These are phyloP conservation scores for Drosophila melanosoma DNA, from an alignment of 2,888 invertebrate genomes.

Conservation along the genomic window DNA sequence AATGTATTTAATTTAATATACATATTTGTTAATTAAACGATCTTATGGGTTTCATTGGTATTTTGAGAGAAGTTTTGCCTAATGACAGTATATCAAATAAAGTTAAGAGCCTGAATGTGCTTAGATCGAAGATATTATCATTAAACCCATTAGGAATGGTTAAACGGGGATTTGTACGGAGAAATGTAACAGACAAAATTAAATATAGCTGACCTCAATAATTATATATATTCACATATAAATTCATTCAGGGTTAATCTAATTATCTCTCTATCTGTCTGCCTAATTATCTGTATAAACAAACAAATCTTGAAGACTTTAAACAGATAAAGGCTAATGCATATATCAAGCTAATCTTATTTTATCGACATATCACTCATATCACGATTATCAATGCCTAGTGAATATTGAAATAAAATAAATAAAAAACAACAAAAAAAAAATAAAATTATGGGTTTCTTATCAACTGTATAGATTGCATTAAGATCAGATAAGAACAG, in stretches of 20 bases:
- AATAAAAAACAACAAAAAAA: too few relatives aligned
- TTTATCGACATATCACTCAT: neutral
- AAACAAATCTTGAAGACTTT: neutral
- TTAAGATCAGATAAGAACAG: neutral
- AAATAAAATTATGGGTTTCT: neutral
- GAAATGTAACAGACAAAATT: neutral
- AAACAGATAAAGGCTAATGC: neutral
- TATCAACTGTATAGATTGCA: neutral
- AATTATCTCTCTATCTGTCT: neutral
- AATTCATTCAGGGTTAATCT: too few relatives aligned
- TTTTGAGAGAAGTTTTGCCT: neutral
- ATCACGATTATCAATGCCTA: neutral
- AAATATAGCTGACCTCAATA: neutral
- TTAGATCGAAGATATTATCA: neutral
- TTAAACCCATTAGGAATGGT: too few relatives aligned
- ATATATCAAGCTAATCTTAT: neutral
- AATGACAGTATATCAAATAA: neutral
- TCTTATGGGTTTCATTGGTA: neutral
- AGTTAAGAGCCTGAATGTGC: neutral
- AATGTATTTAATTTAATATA: neutral
- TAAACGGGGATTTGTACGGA: too few relatives aligned
- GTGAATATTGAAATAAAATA: neutral
- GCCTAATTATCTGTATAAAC: too few relatives aligned
- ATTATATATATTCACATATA: too few relatives aligned
- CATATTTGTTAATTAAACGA: neutral